Base-by-base conservation (phyloP, 1,140 invertebrate genomes). In the Stenopsyche tienmushanensis region DNA sequence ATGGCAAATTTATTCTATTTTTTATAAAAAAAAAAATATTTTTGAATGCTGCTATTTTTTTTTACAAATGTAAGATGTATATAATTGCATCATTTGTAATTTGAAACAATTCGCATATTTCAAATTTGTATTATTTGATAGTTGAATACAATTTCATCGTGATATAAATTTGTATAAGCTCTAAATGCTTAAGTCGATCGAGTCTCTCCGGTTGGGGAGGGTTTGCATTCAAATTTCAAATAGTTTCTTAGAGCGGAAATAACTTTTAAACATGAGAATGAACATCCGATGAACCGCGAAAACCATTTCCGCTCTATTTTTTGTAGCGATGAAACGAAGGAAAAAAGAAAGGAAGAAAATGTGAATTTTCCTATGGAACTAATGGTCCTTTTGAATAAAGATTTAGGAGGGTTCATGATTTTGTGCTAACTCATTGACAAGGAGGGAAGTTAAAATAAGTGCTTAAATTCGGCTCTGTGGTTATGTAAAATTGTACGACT, bases 361-460 rank as follows among this genome's bases (percentile, higher is more conserved):
- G 62, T 44, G 52, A 64, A 64, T 54, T 64, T 63, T 64, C 60
- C 44, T 44, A 44, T 53, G 25, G 50, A 25, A 26, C 45, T 62
- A 62, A 62, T 62, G 49, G 59, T 21, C 29, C 47, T 39, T 62
- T 62, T 62, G 59, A 64, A 64, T 54, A 53, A 54, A 64, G 49
- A 50, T 53, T 34, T 15, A 9, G 62, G 54, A 50, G 47, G 52
- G 60, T 25, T 64, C 52, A 39, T 42, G 44, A 44, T 26, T 54
- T 64, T 64, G 49, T 64, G 62, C 41, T 50, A 39, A 64, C 49
- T 64, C 62, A 64, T 57, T 42, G 54, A 39, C 29, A 42, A 2
- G 52, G 20, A 54, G 52, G 52, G 52, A 42, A 57, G 39, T 57
- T n/a, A 29, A 57, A 57, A 39, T 25, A 53, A 53, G 24, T 29